These are phyloP conservation scores for Synanthedon andrenaeformis DNA, from an alignment of 2,888 invertebrate genomes.

Conservation along the genomic window DNA sequence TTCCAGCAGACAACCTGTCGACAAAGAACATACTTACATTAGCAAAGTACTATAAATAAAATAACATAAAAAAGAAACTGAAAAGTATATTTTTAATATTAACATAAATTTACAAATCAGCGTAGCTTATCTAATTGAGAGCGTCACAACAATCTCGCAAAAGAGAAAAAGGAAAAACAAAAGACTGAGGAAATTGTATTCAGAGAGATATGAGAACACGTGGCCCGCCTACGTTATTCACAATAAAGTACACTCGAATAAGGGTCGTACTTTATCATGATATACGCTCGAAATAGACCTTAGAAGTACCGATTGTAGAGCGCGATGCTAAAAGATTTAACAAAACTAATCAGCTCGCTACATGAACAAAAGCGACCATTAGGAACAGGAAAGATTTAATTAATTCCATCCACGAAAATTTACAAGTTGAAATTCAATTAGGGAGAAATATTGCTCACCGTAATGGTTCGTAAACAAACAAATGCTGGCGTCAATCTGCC, in stretches of 20 bases:
- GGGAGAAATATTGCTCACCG: constrained; percentile 46
- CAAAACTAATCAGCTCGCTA: constrained; percentile 38
- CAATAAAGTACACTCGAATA: not conserved
- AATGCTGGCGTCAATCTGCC: constrained; percentile 22
- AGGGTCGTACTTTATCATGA: not conserved
- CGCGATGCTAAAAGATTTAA: constrained; percentile 42
- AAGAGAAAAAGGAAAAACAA: not conserved
- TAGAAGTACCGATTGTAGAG: not conserved
- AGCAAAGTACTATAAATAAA: not conserved
- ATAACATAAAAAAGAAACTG: too few species aligned
- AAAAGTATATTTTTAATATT: too few species aligned
- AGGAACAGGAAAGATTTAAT: constrained; percentile 30
- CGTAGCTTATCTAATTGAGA: too few species aligned
- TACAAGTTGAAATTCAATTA: constrained; percentile 59
- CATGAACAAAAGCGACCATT: constrained; percentile 11
- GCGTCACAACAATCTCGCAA: too few species aligned
- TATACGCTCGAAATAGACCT: not conserved
- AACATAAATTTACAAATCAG: too few species aligned
- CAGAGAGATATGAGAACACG: too few species aligned
- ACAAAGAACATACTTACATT: constrained; percentile 12
- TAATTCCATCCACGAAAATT: constrained; percentile 54
- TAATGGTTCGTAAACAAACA: constrained; percentile 61
- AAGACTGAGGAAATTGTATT: too few species aligned
- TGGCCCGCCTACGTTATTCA: not conserved
- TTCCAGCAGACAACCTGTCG: constrained; percentile 86